Evolutionary conservation across 2,888 invertebrate genomes (phyloP), one percentile per base, ranked within the genome.

Genomic region (Tachystola acroxantha): DNA sequence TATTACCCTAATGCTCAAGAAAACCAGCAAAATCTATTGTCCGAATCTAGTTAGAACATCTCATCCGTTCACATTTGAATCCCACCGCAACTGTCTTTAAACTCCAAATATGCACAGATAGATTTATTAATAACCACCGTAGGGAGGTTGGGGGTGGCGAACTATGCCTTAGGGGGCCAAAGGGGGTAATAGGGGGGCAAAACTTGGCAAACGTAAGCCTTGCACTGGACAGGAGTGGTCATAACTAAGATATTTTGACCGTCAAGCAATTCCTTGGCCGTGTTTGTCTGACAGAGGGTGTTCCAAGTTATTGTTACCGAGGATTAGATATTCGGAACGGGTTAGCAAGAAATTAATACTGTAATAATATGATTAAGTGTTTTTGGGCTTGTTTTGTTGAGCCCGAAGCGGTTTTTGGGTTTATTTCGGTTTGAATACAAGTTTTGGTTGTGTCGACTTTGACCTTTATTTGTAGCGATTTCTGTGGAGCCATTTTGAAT

Each of bases 181-280:
- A 47, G 50, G 44, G 50, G 31, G 10, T 6, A 2, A n/a, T n/a
- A 33, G 67, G 64, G 54, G 65, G 72, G 63, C 48, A 64, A 73
- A 80, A 67, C 73, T 82, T 82, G 77, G 80, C 80, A 75, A 79
- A 75, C 78, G 78, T 82, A 78, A 78, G 80, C 78, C 71, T 61
- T 85, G 85, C 64, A 62, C 78, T 62, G 84, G 86, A 85, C 86
- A 86, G 82, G 68, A 80, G 72, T 77, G 81, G 85, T 80, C 85
- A 85, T 85, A 86, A 81, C 85, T 82, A 85, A 85, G 85, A 86
- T 85, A 82, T 85, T 85, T 86, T 84, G 86, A 82, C 81, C 80
- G 82, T 79, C 82, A 76, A 73, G 81, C 80, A 76, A 84, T 84
- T 42, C 26, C 42, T 38, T 85, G 79, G 78, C 69, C 63, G 57